Percentiles rank a stretch among this genome's conserved stretches.
These are phyloP conservation scores for Heteractis magnifica DNA, from an alignment of 92 coral and sea anemone species.

Conservation along the genomic window DNA sequence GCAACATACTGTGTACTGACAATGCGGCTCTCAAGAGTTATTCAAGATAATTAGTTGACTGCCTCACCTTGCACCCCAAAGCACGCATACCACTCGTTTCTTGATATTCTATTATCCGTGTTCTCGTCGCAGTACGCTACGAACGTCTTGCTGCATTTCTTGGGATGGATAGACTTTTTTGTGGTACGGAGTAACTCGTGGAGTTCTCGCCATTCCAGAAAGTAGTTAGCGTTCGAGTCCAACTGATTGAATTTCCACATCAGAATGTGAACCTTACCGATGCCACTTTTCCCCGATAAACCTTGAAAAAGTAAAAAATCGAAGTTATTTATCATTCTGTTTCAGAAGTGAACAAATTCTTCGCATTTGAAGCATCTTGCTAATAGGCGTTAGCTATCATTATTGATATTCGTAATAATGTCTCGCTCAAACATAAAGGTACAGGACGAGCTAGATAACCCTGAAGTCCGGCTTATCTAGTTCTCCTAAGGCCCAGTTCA, in stretches of 20 bases:
- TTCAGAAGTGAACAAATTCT: too few relatives aligned
- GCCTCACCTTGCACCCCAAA: constrained; percentile 81
- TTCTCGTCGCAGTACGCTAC: constrained; percentile 80
- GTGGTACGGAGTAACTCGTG: constrained; percentile 67
- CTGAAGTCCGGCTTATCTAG: too few relatives aligned
- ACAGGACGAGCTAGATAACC: too few relatives aligned
- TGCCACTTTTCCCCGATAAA: constrained; percentile 44
- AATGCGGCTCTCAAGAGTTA: background rate
- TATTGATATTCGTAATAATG: too few relatives aligned
- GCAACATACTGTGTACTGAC: too few relatives aligned
- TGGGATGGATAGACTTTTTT: constrained; percentile 75
- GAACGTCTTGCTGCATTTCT: constrained; percentile 92
- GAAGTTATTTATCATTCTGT: too few relatives aligned
- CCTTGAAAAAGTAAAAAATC: background rate
- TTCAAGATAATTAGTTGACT: background rate
- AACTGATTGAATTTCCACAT: constrained; percentile 85
- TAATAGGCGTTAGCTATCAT: too few relatives aligned
- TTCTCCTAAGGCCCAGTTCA: too few relatives aligned
- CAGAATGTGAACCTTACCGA: constrained; percentile 66
- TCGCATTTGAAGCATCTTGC: too few relatives aligned
- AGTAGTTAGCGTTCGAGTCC: constrained; percentile 70
- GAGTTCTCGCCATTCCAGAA: constrained; percentile 66
- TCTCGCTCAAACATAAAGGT: too few relatives aligned
- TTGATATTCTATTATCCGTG: constrained; percentile 60
- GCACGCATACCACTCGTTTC: constrained; percentile 87